Conservation (phyloP, 1,140 invertebrate genomes). For the Penaeus japonicus region DNA sequence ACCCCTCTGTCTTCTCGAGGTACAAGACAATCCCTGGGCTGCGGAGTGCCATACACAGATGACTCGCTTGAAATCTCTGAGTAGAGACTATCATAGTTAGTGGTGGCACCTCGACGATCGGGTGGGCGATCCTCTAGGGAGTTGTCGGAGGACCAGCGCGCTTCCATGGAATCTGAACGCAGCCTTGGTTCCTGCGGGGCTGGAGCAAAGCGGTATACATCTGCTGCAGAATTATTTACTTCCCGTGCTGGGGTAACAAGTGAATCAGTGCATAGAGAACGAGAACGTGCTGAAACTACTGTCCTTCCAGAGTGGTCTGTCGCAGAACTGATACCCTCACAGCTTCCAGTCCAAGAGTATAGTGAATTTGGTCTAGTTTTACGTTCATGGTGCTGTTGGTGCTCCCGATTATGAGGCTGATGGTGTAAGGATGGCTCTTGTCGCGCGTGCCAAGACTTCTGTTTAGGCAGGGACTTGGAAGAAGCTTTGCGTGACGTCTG, state of each 20-base stretch:
- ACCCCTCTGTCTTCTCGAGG: slow-evolving; percentile 37
- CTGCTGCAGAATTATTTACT: slow-evolving; percentile 15
- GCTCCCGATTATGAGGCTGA: background rate
- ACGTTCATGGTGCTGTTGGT: background rate
- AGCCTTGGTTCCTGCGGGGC: slow-evolving; percentile 31
- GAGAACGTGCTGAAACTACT: slow-evolving; percentile 39
- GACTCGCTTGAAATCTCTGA: slow-evolving; percentile 50
- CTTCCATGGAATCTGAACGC: slow-evolving; percentile 47
- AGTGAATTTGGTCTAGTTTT: slow-evolving; percentile 36
- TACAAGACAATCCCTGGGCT: slow-evolving; percentile 23
- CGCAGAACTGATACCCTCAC: slow-evolving; percentile 29
- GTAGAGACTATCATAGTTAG: slow-evolving; percentile 45
- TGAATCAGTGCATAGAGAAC: slow-evolving; percentile 51
- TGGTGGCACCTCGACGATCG: slow-evolving; percentile 1
- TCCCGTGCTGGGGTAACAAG: slow-evolving; percentile 44
- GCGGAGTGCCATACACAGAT: slow-evolving; percentile 47
- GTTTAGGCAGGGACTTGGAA: slow-evolving; percentile 23
- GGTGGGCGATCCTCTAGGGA: slow-evolving; percentile 44
- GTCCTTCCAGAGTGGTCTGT: slow-evolving; percentile 46
- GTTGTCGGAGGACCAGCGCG: slow-evolving; percentile 51
- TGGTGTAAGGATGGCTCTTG: slow-evolving; percentile 11
- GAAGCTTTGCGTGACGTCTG: slow-evolving; percentile 16
- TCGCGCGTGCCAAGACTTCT: slow-evolving; percentile 14
- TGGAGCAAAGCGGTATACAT: slow-evolving; percentile 45
- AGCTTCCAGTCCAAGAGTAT: slow-evolving; percentile 37